phyloP scores from a whole-genome alignment of 2,113 vertebrate species.

The Delphinapterus leucas region DNA sequence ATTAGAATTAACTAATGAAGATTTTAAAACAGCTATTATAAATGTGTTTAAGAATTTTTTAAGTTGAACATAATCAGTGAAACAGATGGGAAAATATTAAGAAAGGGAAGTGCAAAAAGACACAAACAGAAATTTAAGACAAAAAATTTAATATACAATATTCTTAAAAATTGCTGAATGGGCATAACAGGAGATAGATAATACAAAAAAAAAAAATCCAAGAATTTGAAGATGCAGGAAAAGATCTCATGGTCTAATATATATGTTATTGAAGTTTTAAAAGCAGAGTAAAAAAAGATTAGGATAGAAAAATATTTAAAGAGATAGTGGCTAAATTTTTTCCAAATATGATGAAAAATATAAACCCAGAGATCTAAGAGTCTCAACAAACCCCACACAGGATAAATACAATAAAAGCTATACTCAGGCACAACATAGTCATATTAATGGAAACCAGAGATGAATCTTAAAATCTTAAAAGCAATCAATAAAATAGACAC shows the following conservation, averaged over 20 bases:
- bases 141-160: background rate
- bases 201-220: background rate
- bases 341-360: background rate
- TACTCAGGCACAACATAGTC: background rate
- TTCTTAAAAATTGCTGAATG: background rate
- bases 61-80: background rate
- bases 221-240: background rate
- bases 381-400: background rate
- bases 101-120: background rate
- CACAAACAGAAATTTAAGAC: background rate
- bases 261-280: background rate
- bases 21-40: background rate
- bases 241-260: background rate
- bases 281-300: background rate
- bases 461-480: background rate
- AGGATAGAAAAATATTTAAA: background rate
- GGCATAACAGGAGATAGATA: background rate
- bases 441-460: background rate
- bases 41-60: constrained; percentile 10
- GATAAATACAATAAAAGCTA: background rate
- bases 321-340: background rate
- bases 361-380: background rate
- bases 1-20: background rate
- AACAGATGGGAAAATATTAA: background rate
- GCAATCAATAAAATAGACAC: background rate